Percentiles rank a stretch among this genome's conserved stretches.
Conservation (phyloP, 92 coral and sea anemone genomes). For the Galaxea fascicularis region DNA sequence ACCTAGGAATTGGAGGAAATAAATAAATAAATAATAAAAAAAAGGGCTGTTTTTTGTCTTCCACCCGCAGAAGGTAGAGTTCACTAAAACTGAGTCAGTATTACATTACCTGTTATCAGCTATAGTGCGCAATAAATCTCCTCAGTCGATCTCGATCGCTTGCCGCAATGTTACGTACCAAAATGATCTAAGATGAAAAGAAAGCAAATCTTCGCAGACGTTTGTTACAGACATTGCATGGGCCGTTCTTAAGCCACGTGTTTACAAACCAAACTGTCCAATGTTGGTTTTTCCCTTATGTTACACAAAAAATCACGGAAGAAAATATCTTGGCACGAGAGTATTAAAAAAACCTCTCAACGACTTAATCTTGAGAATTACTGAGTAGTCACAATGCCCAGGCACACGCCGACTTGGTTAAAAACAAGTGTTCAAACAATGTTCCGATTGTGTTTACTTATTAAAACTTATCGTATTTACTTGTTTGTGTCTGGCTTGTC, state of each 20-base stretch:
- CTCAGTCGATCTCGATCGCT: no score
- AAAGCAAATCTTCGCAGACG: no score
- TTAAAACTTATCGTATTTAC: slow-evolving; percentile 22
- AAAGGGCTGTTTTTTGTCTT: no score
- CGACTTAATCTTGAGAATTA: neutral
- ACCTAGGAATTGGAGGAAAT: no score
- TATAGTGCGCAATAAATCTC: no score
- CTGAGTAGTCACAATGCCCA: neutral
- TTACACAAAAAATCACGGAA: neutral
- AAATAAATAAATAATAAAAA: no score
- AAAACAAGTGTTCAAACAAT: slow-evolving; percentile 18
- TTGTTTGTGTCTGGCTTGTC: slow-evolving; percentile 31
- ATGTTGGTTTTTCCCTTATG: neutral
- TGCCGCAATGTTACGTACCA: no score
- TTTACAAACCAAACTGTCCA: neutral
- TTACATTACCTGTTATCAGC: no score
- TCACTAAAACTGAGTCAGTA: no score
- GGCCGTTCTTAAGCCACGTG: neutral
- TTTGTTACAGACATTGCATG: neutral
- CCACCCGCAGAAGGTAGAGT: no score
- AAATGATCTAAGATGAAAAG: no score
- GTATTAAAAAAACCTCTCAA: neutral
- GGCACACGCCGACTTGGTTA: slow-evolving; percentile 23
- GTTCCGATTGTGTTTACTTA: slow-evolving; percentile 7
- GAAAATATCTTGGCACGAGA: neutral